Evolutionary conservation across 2,888 invertebrate genomes (phyloP).

Genomic region (Keiferia lycopersicella): DNA sequence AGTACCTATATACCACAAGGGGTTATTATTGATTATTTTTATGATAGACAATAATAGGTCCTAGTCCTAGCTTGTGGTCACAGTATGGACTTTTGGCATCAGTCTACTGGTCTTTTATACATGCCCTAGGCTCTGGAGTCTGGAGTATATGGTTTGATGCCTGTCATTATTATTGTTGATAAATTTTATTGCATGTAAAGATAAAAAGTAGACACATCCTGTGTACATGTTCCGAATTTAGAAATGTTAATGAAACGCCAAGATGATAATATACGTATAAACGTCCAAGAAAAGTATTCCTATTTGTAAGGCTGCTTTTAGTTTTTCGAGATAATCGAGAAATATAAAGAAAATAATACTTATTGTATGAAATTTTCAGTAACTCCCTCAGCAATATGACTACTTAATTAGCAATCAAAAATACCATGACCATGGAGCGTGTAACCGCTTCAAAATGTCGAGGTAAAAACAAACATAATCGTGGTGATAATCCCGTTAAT

Average conservation of each 20-base stretch:
- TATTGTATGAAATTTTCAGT: too few species aligned
- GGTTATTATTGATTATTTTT: constrained; percentile 26
- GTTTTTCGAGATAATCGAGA: too few species aligned
- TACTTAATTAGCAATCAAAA: too few species aligned
- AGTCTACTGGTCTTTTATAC: background rate
- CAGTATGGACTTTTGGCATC: constrained; percentile 6
- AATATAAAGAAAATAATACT: too few species aligned
- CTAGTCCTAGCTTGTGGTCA: background rate
- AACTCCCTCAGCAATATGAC: too few species aligned
- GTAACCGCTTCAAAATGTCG: too few species aligned
- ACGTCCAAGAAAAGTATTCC: too few species aligned
- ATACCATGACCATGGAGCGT: too few species aligned
- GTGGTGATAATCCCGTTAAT: too few species aligned
- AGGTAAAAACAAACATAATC: too few species aligned
- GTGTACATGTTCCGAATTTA: background rate
- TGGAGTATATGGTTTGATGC: background rate
- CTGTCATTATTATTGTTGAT: background rate
- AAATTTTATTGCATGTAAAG: background rate
- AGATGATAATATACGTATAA: too few species aligned
- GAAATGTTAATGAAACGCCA: background rate
- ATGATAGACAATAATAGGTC: constrained; percentile 26
- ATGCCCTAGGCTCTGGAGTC: background rate
- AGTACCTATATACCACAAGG: constrained; percentile 5
- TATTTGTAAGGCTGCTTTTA: too few species aligned
- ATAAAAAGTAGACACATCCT: background rate